Percentiles rank a stretch among this genome's conserved stretches.
These are phyloP conservation scores for Drosophila tropicalis DNA, from an alignment of 1,140 invertebrate species.

Conservation along the genomic window DNA sequence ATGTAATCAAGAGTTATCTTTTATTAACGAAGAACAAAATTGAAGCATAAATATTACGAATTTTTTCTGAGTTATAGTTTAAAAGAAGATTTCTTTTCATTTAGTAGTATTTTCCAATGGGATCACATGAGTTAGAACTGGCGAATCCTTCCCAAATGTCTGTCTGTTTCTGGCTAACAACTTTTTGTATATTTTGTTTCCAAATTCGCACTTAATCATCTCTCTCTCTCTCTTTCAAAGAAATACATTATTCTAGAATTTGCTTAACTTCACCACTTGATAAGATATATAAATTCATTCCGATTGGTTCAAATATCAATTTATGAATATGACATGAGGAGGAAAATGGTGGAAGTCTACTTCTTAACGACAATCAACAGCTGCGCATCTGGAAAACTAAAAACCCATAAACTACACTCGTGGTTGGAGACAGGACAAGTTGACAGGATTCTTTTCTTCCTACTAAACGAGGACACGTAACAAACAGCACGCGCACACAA, in stretches of 20 bases:
- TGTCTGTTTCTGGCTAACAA: too few species aligned
- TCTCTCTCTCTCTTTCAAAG: too few species aligned
- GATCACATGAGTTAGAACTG: too few species aligned
- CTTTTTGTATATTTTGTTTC: neutral
- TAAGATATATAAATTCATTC: neutral
- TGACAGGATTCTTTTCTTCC: neutral
- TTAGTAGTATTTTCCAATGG: too few species aligned
- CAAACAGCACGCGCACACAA: slow-evolving; percentile 60
- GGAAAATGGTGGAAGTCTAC: neutral
- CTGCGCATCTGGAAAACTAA: slow-evolving; percentile 31
- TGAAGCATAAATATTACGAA: too few species aligned
- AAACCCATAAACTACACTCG: slow-evolving; percentile 44
- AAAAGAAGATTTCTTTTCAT: too few species aligned
- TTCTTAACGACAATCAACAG: slow-evolving; percentile 49
- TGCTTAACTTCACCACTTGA: too few species aligned
- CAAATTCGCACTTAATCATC: neutral
- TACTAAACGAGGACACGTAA: slow-evolving; percentile 38
- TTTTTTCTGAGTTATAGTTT: too few species aligned
- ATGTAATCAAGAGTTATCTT: too few species aligned
- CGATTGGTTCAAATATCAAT: slow-evolving; percentile 1
- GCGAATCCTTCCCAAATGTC: too few species aligned
- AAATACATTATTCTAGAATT: too few species aligned
- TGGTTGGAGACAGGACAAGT: slow-evolving; percentile 6
- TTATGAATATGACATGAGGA: neutral
- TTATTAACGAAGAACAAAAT: too few species aligned